Percentiles rank a stretch among this genome's conserved stretches.
Evolutionary conservation across 2,797 vertebrate genomes (phyloP).

Genomic region (Myotis daubentonii): DNA sequence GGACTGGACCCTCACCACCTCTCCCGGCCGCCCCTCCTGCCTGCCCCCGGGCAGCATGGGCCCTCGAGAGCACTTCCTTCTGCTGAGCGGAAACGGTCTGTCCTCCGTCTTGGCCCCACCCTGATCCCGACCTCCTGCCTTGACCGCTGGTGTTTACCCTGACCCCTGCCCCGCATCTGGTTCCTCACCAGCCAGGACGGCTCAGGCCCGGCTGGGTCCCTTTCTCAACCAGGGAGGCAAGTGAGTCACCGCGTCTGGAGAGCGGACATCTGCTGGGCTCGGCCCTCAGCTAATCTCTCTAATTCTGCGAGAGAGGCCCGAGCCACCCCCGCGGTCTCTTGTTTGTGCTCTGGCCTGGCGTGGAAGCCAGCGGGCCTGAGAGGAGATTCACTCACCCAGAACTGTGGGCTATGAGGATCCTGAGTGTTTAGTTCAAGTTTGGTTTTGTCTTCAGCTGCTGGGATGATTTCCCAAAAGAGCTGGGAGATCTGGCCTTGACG

Average conservation of each 20-base stretch:
- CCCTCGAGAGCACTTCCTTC: background rate
- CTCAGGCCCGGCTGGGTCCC: constrained; percentile 45
- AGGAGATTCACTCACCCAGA: background rate
- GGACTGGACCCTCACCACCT: background rate
- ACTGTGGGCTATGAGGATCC: background rate
- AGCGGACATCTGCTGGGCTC: constrained; percentile 70
- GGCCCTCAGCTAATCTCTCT: constrained; percentile 29
- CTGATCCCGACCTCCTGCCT: constrained; percentile 42
- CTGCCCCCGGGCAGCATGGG: background rate
- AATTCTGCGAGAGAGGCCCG: constrained; percentile 39
- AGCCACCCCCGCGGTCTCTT: background rate
- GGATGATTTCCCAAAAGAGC: constrained; percentile 48
- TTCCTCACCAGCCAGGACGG: background rate
- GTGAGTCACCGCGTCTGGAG: constrained; percentile 65
- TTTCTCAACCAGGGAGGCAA: constrained; percentile 66
- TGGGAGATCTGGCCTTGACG: background rate
- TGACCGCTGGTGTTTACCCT: constrained; percentile 58
- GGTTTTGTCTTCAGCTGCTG: constrained; percentile 36
- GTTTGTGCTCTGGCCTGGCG: constrained; percentile 42
- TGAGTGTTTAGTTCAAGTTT: constrained; percentile 26
- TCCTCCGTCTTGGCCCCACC: constrained; percentile 11
- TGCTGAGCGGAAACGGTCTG: constrained; percentile 14
- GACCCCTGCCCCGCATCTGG: constrained; percentile 56
- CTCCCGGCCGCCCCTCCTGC: background rate
- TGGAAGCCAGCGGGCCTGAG: background rate